phyloP scores from a whole-genome alignment of 1,140 invertebrate genomes.

The Halictus rubicundus region DNA sequence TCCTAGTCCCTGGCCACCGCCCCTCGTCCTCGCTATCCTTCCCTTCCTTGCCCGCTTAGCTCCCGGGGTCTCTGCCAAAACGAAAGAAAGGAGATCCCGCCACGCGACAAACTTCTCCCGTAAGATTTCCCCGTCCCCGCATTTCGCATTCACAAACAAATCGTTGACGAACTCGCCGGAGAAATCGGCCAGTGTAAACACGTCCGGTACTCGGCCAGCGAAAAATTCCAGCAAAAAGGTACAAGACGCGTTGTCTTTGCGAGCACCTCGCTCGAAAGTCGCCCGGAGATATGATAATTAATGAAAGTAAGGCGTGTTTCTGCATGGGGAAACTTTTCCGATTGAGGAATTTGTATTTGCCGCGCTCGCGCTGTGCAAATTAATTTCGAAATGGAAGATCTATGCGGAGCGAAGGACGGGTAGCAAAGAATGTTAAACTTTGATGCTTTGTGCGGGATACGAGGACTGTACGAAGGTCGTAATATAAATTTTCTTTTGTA shows the following conservation, averaged over 20 bases:
- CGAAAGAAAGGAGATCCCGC: constrained; percentile 22
- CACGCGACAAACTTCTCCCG: constrained; percentile 37
- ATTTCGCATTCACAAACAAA: constrained; percentile 54
- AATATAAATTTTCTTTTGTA: neutral
- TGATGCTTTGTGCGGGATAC: neutral
- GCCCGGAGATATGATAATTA: neutral
- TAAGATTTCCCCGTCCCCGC: constrained; percentile 36
- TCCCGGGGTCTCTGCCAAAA: neutral
- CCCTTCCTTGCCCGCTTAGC: neutral
- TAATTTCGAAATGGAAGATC: neutral
- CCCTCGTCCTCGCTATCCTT: constrained; percentile 2
- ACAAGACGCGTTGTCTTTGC: neutral
- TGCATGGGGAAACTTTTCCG: neutral
- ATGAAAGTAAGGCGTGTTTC: neutral
- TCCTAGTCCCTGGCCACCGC: neutral
- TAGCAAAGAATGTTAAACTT: neutral
- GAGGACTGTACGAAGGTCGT: neutral
- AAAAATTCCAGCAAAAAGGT: constrained; percentile 20
- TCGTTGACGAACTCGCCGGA: constrained; percentile 5
- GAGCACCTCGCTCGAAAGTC: constrained; percentile 7
- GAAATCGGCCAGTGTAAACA: constrained; percentile 11
- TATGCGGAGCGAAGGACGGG: neutral
- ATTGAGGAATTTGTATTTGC: neutral
- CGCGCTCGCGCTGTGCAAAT: neutral
- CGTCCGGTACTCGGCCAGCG: neutral